Evolutionary conservation across 2,888 invertebrate genomes (phyloP).

Genomic region (Pristionchus fissidentatus): DNA sequence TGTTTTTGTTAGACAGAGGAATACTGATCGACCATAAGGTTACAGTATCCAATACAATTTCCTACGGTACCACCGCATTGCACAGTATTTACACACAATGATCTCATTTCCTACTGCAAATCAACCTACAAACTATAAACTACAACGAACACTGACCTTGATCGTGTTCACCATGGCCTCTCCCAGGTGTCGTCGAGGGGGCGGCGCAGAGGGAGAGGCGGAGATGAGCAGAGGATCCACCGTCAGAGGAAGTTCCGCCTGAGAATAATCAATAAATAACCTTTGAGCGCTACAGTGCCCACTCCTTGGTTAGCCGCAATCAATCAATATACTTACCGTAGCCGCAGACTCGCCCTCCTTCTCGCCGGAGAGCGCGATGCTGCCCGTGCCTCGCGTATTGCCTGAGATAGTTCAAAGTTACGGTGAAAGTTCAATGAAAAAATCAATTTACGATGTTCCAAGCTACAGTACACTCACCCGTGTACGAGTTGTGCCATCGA

Average conservation of each 20-base stretch:
- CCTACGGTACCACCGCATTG: no score
- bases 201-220: conserved; percentile 78
- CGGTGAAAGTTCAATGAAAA: not conserved
- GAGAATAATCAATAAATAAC: conserved; percentile 64
- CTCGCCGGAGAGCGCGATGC: conserved; percentile 47
- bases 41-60: no score
- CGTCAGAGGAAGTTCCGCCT: conserved; percentile 88
- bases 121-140: not conserved
- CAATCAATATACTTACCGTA: not conserved
- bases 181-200: conserved; percentile 87
- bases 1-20: no score
- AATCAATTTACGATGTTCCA: not conserved
- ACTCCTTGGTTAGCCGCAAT: not conserved
- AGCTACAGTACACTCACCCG: conserved; percentile 56
- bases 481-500: conserved; percentile 74
- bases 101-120: not conserved
- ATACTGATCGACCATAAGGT: no score
- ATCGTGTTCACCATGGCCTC: conserved; percentile 98
- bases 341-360: conserved; percentile 50
- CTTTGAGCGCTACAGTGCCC: not conserved
- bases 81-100: no score
- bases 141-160: conserved; percentile 82
- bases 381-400: conserved; percentile 51
- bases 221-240: conserved; percentile 94
- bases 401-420: no score